A percentile compares a stretch with the other conserved stretches of the same genome.
phyloP scores from a whole-genome alignment of 2,888 invertebrate genomes.

The Drosophila vallismaia region DNA sequence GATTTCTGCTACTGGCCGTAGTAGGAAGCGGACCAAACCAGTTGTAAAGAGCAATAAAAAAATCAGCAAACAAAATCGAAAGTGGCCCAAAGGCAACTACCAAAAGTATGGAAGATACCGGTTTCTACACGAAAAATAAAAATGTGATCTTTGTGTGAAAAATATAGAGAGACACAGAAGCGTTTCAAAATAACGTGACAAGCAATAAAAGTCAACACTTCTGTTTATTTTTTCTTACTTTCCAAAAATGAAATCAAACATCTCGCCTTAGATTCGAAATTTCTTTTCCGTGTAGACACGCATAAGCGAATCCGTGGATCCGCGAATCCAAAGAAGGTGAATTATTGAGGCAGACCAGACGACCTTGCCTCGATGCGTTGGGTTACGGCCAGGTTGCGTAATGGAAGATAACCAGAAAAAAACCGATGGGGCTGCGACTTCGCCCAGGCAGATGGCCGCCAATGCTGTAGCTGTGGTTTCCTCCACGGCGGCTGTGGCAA shows the following conservation, averaged over 20 bases:
- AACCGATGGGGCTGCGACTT: slow-evolving; percentile 6
- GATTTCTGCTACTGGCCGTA: slow-evolving; percentile 18
- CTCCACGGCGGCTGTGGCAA: neutral
- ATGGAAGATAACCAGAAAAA: slow-evolving; percentile 45
- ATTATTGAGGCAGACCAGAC: slow-evolving; percentile 44
- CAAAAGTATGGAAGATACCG: slow-evolving; percentile 32
- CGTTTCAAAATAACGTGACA: neutral
- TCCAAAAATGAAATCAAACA: slow-evolving; percentile 5
- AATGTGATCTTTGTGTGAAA: neutral
- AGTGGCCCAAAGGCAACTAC: slow-evolving; percentile 53
- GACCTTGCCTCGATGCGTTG: slow-evolving; percentile 70
- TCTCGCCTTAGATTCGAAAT: neutral
- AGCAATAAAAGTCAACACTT: too few species aligned
- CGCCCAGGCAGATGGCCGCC: slow-evolving; percentile 11
- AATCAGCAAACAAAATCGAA: slow-evolving; percentile 71
- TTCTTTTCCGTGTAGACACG: slow-evolving; percentile 14
- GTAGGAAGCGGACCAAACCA: slow-evolving; percentile 57
- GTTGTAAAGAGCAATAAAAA: slow-evolving; percentile 74
- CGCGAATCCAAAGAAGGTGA: slow-evolving; percentile 22
- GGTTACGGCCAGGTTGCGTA: slow-evolving; percentile 69
- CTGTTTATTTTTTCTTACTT: neutral
- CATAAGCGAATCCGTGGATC: slow-evolving; percentile 3
- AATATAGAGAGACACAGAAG: neutral
- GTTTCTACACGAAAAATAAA: neutral
- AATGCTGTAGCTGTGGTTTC: slow-evolving; percentile 1